phyloP scores from a whole-genome alignment of 1,140 invertebrate genomes.

The Calephelis nemesis region DNA sequence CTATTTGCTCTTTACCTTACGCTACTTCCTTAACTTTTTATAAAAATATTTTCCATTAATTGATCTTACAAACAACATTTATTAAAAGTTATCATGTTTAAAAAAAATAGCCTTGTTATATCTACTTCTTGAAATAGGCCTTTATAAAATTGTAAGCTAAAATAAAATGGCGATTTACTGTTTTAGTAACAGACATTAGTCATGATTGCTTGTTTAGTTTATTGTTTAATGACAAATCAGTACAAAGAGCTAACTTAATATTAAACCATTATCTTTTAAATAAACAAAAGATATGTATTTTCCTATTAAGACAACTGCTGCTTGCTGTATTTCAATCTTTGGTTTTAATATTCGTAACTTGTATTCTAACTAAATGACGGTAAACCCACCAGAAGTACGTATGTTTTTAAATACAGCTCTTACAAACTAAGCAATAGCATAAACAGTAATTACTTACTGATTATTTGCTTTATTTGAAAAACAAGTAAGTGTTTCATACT shows the following conservation, averaged over 20 bases:
- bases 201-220: conserved; percentile 5
- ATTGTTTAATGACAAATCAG: not conserved
- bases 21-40: not conserved
- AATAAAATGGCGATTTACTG: not conserved
- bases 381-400: too few species aligned
- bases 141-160: not conserved
- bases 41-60: not conserved
- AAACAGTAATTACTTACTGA: not conserved
- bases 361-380: not conserved
- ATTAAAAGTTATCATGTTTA: too few species aligned
- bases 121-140: not conserved
- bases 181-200: not conserved
- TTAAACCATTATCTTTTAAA: not conserved
- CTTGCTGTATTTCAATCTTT: too few species aligned
- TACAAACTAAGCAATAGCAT: too few species aligned
- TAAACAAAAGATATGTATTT: not conserved
- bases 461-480: too few species aligned
- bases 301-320: too few species aligned
- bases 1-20: not conserved
- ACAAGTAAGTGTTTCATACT: too few species aligned
- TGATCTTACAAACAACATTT: too few species aligned
- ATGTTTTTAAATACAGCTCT: not conserved
- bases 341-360: not conserved
- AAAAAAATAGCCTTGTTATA: too few species aligned
- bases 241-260: not conserved